These are phyloP conservation scores for Chaenogobius annularis DNA, from an alignment of 2,113 vertebrate genomes.

Conservation along the genomic window DNA sequence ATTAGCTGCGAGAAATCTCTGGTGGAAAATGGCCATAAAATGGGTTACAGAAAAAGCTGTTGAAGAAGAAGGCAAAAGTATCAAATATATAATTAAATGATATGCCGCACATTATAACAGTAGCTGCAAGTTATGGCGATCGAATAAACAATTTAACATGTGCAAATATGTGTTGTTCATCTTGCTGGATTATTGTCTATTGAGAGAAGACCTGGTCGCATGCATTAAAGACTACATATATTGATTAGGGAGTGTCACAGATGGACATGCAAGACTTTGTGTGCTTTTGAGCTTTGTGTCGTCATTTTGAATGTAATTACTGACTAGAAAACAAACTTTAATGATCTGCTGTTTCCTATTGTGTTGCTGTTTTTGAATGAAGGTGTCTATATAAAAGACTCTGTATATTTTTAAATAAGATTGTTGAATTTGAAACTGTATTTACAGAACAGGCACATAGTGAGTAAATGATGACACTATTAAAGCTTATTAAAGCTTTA, in stretches of 20 bases:
- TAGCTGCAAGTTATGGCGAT: not conserved
- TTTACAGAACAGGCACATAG: not conserved
- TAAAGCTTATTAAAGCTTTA: no score
- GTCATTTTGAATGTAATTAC: slow-evolving; percentile 8
- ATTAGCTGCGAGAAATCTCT: slow-evolving; percentile 70
- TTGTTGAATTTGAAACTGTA: not conserved
- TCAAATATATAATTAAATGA: not conserved
- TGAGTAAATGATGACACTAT: no score
- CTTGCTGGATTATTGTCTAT: slow-evolving; percentile 10
- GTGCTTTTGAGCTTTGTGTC: no score
- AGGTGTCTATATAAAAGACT: not conserved
- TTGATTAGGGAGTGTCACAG: slow-evolving; percentile 13
- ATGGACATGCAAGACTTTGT: slow-evolving; percentile 34
- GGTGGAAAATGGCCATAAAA: slow-evolving; percentile 44
- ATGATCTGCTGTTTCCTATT: slow-evolving; percentile 21
- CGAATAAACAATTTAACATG: slow-evolving; percentile 31
- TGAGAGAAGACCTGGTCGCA: slow-evolving; percentile 22
- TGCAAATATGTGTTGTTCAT: slow-evolving; percentile 37
- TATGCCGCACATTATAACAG: not conserved
- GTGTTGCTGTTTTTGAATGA: not conserved
- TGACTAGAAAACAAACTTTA: not conserved
- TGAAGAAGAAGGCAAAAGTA: slow-evolving; percentile 19
- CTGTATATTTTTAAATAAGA: not conserved
- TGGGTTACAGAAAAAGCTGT: slow-evolving; percentile 7
- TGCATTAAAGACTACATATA: not conserved